These are phyloP conservation scores for Chalcis sispes DNA, from an alignment of 2,888 invertebrate genomes.

Conservation along the genomic window DNA sequence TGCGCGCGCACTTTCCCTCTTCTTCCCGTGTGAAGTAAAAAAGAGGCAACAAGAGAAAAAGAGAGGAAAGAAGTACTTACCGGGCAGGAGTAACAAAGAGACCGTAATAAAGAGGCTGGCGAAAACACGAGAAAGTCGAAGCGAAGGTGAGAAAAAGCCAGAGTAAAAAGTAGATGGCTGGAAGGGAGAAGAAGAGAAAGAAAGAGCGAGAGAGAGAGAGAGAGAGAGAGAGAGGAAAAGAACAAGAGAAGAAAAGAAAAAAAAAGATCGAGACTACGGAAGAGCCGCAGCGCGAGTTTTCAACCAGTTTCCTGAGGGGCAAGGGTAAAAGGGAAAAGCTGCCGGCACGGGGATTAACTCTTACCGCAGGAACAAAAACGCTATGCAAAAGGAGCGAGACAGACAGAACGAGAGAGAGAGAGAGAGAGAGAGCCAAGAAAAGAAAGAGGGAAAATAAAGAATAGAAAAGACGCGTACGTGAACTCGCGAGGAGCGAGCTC, in stretches of 20 bases:
- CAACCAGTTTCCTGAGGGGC: slow-evolving; percentile 59
- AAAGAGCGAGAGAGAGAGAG: not conserved
- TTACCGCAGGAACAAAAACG: slow-evolving; percentile 67
- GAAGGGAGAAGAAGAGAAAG: not conserved
- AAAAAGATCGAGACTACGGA: not conserved
- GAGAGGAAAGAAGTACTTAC: too few species aligned
- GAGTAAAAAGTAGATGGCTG: slow-evolving; percentile 3
- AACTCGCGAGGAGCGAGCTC: not conserved
- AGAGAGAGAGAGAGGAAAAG: slow-evolving; percentile 4
- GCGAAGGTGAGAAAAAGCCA: not conserved
- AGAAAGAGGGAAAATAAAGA: not conserved
- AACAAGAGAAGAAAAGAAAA: not conserved
- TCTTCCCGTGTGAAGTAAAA: too few species aligned
- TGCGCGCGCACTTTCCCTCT: not conserved
- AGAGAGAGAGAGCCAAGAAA: not conserved
- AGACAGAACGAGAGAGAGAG: not conserved
- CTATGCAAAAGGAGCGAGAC: too few species aligned
- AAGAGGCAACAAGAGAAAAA: too few species aligned
- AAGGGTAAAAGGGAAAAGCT: slow-evolving; percentile 62
- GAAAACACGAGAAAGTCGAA: not conserved
- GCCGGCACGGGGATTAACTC: slow-evolving; percentile 68
- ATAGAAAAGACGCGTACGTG: not conserved
- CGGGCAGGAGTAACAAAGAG: too few species aligned
- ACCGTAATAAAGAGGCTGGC: too few species aligned
- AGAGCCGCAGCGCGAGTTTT: slow-evolving; percentile 61